Conservation (phyloP, 2,888 invertebrate genomes). For the Bellardia pandia region DNA sequence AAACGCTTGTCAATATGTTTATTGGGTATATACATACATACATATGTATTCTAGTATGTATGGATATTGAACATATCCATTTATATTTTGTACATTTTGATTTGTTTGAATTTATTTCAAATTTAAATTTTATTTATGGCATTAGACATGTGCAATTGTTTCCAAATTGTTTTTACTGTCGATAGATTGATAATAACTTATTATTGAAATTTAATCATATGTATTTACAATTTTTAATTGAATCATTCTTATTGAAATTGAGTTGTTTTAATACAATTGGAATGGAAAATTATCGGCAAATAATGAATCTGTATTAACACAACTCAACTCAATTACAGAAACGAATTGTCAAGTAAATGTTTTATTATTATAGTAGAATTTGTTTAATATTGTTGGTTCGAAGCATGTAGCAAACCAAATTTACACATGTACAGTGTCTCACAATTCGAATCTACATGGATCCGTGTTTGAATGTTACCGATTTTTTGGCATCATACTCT, state of each 20-base stretch:
- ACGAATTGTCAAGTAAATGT: too few relatives aligned
- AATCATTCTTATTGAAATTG: not conserved
- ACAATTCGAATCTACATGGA: too few relatives aligned
- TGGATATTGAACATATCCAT: not conserved
- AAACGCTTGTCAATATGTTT: too few relatives aligned
- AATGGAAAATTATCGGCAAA: not conserved
- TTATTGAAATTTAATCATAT: conserved; percentile 13
- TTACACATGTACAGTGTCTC: too few relatives aligned
- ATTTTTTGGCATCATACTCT: too few relatives aligned
- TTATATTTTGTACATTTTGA: conserved; percentile 1
- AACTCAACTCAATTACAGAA: too few relatives aligned
- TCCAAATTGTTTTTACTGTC: conserved; percentile 25
- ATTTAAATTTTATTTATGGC: conserved; percentile 39
- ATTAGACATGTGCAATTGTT: conserved; percentile 43
- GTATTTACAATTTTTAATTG: conserved; percentile 23
- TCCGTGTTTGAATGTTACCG: too few relatives aligned
- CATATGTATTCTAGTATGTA: not conserved
- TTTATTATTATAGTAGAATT: too few relatives aligned
- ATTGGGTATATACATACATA: not conserved
- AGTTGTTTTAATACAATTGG: not conserved
- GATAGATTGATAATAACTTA: conserved; percentile 19
- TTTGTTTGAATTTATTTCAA: conserved; percentile 36
- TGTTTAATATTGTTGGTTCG: too few relatives aligned
- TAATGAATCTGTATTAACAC: too few relatives aligned
- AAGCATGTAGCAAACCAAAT: too few relatives aligned